These are phyloP conservation scores for Channa maculata DNA, from an alignment of 2,113 vertebrate genomes.

Conservation along the genomic window DNA sequence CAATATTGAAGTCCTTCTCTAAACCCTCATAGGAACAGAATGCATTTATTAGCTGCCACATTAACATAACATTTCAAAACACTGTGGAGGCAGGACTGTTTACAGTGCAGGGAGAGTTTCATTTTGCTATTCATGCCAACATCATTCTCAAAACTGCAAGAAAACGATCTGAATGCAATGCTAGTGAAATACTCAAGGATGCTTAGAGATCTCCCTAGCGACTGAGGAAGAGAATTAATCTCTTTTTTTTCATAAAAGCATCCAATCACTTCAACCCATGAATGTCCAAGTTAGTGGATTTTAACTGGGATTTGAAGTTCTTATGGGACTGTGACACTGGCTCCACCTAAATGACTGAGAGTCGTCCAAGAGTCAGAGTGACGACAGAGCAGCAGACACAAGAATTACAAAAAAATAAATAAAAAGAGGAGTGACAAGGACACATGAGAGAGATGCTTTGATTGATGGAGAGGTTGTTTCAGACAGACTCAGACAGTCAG, in stretches of 20 bases:
- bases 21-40: constrained; percentile 35
- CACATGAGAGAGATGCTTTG: constrained; percentile 55
- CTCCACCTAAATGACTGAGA: constrained; percentile 27
- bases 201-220: constrained; percentile 45
- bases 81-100: background rate
- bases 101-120: background rate
- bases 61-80: background rate
- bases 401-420: background rate
- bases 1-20: constrained; percentile 31
- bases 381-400: background rate
- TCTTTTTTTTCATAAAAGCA: background rate
- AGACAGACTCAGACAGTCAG: constrained; percentile 54
- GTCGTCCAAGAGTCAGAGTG: constrained; percentile 21
- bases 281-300: constrained; percentile 33
- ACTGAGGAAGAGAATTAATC: constrained; percentile 24
- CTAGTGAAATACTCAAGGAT: background rate
- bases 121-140: background rate
- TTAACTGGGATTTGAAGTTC: constrained; percentile 27
- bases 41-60: constrained; percentile 23
- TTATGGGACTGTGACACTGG: background rate
- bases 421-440: constrained; percentile 43
- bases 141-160: background rate
- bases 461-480: constrained; percentile 70
- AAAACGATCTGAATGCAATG: constrained; percentile 1
- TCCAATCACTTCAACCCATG: constrained; percentile 32